Conservation (phyloP, 2,888 invertebrate species). For the Tiphia femorata region DNA sequence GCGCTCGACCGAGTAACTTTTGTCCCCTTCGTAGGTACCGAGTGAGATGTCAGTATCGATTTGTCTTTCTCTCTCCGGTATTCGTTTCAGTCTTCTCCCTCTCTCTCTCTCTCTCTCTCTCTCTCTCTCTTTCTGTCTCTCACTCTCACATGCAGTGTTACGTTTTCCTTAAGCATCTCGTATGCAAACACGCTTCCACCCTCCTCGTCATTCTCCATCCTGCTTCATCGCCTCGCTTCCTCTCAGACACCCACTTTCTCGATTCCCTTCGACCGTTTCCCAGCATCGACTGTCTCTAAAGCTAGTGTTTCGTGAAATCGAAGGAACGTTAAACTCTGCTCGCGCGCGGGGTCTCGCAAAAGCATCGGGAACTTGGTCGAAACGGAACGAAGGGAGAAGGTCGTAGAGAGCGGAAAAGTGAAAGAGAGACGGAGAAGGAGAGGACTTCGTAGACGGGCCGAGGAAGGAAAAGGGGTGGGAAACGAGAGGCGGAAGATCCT, state of each 20-base stretch:
- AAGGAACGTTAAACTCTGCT: constrained; percentile 24
- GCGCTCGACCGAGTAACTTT: background rate
- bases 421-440: background rate
- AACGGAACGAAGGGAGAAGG: constrained; percentile 27
- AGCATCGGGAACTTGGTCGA: constrained; percentile 24
- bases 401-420: constrained; percentile 2
- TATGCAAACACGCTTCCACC: too few relatives aligned
- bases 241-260: too few relatives aligned
- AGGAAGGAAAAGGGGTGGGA: constrained; percentile 6
- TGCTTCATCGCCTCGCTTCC: too few relatives aligned
- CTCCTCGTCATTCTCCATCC: too few relatives aligned
- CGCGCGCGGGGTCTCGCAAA: constrained; percentile 7
- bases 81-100: background rate
- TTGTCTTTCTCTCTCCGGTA: background rate
- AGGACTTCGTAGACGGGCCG: background rate
- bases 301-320: constrained; percentile 32
- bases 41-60: background rate
- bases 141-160: constrained; percentile 1
- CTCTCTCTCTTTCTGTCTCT: background rate
- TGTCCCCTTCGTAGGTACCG: background rate
- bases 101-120: background rate
- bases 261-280: too few relatives aligned
- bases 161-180: too few relatives aligned
- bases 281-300: background rate
- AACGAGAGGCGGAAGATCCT: constrained; percentile 36